Evolutionary conservation across 2,797 vertebrate genomes (phyloP).

Genomic region (Rhinogobio ventralis): DNA sequence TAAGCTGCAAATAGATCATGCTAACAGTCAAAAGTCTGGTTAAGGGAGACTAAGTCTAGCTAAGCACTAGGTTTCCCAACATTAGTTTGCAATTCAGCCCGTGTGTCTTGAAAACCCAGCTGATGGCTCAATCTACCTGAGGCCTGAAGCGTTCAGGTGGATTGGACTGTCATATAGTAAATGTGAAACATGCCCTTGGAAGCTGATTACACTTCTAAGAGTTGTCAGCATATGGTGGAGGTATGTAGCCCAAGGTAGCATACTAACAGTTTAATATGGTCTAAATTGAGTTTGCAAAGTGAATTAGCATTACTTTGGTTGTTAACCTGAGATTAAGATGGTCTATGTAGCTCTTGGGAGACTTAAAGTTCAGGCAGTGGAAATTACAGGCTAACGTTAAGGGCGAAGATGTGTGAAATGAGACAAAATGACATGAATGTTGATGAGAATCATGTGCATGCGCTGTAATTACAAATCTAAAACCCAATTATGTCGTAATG

Average conservation of each 20-base stretch:
- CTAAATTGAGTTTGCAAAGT: slow-evolving; percentile 44
- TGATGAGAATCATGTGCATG: slow-evolving; percentile 1
- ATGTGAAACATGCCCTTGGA: slow-evolving; percentile 23
- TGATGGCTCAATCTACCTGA: slow-evolving; percentile 9
- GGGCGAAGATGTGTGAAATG: slow-evolving; percentile 1
- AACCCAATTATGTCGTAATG: slow-evolving; percentile 14
- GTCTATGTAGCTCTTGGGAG: slow-evolving; percentile 28
- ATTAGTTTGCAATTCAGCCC: not conserved
- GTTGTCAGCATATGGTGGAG: slow-evolving; percentile 44
- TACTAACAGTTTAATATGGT: slow-evolving; percentile 35
- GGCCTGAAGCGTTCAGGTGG: slow-evolving; percentile 10
- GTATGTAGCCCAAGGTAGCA: slow-evolving; percentile 41
- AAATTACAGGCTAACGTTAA: slow-evolving; percentile 25
- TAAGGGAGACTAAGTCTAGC: not conserved
- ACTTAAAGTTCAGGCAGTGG: not conserved
- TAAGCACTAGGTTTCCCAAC: not conserved
- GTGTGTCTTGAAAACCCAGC: not conserved
- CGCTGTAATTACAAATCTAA: slow-evolving; percentile 20
- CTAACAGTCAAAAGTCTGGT: not conserved
- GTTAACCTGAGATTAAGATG: slow-evolving; percentile 38
- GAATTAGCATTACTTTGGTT: slow-evolving; percentile 43
- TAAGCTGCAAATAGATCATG: not conserved
- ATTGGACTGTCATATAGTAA: slow-evolving; percentile 22
- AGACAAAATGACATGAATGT: slow-evolving; percentile 19
- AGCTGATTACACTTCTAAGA: slow-evolving; percentile 48